Evolutionary conservation across 2,797 vertebrate species (phyloP).

Genomic region (Eulemur mongoz): DNA sequence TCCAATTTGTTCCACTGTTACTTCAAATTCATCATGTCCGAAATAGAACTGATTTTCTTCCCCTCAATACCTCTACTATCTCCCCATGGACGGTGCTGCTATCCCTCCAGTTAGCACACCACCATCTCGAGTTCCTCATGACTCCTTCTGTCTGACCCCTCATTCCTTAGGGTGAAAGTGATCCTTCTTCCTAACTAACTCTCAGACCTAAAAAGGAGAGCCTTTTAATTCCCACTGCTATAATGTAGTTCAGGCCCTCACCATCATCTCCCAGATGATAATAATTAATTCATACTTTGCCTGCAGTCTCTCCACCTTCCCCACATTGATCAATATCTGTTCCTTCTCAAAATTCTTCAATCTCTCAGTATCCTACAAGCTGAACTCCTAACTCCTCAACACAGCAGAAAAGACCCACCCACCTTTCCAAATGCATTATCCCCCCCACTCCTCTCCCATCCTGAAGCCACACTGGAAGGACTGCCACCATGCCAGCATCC

Average conservation of each 20-base stretch:
- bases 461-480: neutral
- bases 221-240: neutral
- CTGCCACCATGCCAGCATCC: neutral
- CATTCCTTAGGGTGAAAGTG: neutral
- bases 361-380: neutral
- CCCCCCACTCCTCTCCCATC: accelerated
- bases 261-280: neutral
- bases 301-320: neutral
- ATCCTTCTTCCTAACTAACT: neutral
- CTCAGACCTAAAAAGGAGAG: neutral
- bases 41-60: neutral
- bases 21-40: neutral
- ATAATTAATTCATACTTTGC: neutral
- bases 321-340: neutral
- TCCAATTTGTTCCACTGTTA: neutral
- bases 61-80: neutral
- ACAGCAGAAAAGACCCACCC: neutral
- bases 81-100: neutral
- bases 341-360: constrained; percentile 23
- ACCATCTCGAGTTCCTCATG: neutral
- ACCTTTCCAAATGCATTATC: neutral
- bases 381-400: neutral
- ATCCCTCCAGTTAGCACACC: neutral
- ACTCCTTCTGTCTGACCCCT: neutral
- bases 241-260: neutral